phyloP scores from a whole-genome alignment of 92 coral and sea anemone species.

The Montipora capitata region DNA sequence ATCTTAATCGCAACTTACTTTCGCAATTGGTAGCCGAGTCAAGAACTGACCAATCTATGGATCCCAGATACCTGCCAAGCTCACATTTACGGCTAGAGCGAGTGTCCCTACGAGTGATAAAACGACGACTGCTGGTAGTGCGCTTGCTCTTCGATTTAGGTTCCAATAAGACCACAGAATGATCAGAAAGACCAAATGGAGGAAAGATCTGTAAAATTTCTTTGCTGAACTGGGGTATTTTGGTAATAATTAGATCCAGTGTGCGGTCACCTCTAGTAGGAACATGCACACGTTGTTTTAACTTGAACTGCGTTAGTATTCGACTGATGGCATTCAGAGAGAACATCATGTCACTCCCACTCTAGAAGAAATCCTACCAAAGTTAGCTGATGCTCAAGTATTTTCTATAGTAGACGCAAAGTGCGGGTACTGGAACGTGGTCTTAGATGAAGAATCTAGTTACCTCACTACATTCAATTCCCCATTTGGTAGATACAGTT shows the following conservation, averaged over 20 bases:
- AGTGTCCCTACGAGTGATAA: conserved; percentile 54
- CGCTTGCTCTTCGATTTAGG: conserved; percentile 33
- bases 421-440: no score
- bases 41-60: conserved; percentile 57
- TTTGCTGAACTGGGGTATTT: conserved; percentile 50
- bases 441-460: no score
- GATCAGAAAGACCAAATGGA: conserved; percentile 65
- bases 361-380: no score
- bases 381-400: no score
- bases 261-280: conserved; percentile 50
- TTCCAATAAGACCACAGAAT: conserved; percentile 26
- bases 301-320: conserved; percentile 17
- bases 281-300: conserved; percentile 41
- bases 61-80: conserved; percentile 62
- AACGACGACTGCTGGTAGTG: conserved; percentile 36
- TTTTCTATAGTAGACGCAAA: no score
- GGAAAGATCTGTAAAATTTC: conserved; percentile 52
- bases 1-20: conserved; percentile 51
- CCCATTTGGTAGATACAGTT: no score
- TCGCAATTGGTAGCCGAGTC: conserved; percentile 35
- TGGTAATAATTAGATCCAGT: conserved; percentile 62
- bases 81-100: conserved; percentile 52
- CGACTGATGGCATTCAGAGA: conserved; percentile 3
- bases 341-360: no score
- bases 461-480: no score